Base-by-base conservation (phyloP, 2,888 invertebrate genomes). In the Bombylius discolor region DNA sequence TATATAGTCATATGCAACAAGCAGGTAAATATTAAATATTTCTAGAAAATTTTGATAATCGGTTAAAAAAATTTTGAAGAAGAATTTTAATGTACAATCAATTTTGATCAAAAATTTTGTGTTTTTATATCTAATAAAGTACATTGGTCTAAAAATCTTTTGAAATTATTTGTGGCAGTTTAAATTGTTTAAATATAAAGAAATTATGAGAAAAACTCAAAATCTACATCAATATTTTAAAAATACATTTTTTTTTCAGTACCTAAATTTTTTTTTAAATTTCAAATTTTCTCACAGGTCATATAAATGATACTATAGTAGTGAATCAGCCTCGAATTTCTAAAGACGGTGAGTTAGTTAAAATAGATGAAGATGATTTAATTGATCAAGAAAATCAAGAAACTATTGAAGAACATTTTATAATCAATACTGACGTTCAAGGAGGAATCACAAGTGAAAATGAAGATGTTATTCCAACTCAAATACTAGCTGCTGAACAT, bases 301-400 rank as follows among this genome's bases (percentile, higher is more conserved):
- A 90, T 68, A 69, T 84, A 45, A 87, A 87, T 54, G 88, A 88
- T 63, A 87, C 85, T 0, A 90, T 90, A 60, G 86, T 89, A 1
- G 84, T 89, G 0, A 90, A 89, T 67, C 87, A 89, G 66, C 89
- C 89, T 0, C 77, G 85, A 51, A 78, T 89, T 6, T 47, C 42
- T 1, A 51, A 47, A 42, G 39, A 46, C 11, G 45, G 9, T 12
- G 44, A n/a, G 4, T 8, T 7, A 45, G 7, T 14, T n/a, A 14
- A 45, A 14, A 45, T 7, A 7, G n/a, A 14, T 14, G 14, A 14
- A 45, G 51, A 55, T 9, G 55, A 50, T 12, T 50, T 12, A n/a
- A 55, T 55, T 14, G n/a, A 34, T 11, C 47, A 55, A 33, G 55
- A 55, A 33, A 31, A 34, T 14, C 23, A 23, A 42, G 56, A 55